Evolutionary conservation across 2,113 vertebrate genomes (phyloP), one percentile per base, ranked within the genome.

Genomic region (Otus sunia): DNA sequence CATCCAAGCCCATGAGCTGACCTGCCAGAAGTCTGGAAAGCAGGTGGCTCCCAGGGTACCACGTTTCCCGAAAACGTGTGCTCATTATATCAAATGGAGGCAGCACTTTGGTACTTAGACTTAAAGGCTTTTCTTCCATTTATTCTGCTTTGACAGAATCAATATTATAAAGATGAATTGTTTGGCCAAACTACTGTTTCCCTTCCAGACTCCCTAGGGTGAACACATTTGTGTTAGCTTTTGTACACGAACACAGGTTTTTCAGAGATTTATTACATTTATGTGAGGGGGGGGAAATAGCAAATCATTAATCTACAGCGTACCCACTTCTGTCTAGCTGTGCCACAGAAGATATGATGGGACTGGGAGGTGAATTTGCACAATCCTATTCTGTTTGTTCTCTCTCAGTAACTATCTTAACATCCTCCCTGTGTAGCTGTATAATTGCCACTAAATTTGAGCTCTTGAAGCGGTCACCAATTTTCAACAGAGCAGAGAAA

Each of bases 81-180:
- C 73, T 95, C 49, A 4, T 91, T 37, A 2, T 27, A 56, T 15
- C 66, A 56, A 49, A 52, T 15, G 39, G 68, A 78, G 47, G n/a
- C n/a, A 78, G 89, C 37, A 21, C 60, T 95, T 73, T 39, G 58
- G 15, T 78, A 30, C 67, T 55, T 41, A 59, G 88, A 56, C 83
- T 72, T 71, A 68, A 53, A 84, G 73, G 39, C 60, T 94, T 64
- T 91, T 66, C 62, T 87, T 94, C 63, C 73, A 63, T 50, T 92
- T 91, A 39, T n/a, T 41, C 41, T 0, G 1, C 60, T 92, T 71
- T 21, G 91, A 76, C n/a, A 45, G 73, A 60, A 95, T 95, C 94
- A 37, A 87, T 94, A 92, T 25, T 17, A 69, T 34, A 64, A 78
- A 93, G 79, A 84, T 2, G 6, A 95, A 66, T 43, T 66, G 37